phyloP scores from a whole-genome alignment of 2,797 vertebrate genomes.

The Hephaestus fuliginosus region DNA sequence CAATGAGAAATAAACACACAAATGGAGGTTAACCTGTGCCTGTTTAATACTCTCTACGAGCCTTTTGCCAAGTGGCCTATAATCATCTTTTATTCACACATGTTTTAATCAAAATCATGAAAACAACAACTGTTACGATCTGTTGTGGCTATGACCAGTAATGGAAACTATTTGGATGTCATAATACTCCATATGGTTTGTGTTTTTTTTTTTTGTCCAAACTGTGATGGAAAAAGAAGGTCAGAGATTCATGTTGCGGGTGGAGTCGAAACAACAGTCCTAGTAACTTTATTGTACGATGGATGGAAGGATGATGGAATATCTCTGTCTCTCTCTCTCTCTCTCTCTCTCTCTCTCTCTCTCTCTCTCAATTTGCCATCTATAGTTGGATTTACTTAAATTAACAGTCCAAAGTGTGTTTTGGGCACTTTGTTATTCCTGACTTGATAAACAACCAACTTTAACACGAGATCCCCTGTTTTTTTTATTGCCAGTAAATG shows the following conservation, averaged over 20 bases:
- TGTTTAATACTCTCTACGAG: not conserved
- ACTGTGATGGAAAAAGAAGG: not conserved
- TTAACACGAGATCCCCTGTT: not conserved
- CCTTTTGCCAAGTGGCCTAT: not conserved
- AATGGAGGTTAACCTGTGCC: not conserved
- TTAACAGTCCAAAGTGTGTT: not conserved
- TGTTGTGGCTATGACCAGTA: not conserved
- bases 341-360: no score
- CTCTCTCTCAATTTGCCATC: not conserved
- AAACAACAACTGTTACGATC: not conserved
- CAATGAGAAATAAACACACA: constrained; percentile 1
- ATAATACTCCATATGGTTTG: not conserved
- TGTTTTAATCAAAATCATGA: not conserved
- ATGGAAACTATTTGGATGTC: not conserved
- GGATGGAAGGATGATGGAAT: no score
- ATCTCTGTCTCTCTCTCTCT: no score
- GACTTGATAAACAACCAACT: not conserved
- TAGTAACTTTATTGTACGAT: not conserved
- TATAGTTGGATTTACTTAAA: not conserved
- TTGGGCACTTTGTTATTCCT: not conserved
- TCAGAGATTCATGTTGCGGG: not conserved
- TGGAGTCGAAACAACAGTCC: not conserved
- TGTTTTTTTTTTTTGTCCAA: not conserved
- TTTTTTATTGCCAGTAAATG: not conserved
- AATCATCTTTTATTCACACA: not conserved